These are phyloP conservation scores for Scolopax bukidnonensis DNA, from an alignment of 2,797 vertebrate species.

Conservation along the genomic window DNA sequence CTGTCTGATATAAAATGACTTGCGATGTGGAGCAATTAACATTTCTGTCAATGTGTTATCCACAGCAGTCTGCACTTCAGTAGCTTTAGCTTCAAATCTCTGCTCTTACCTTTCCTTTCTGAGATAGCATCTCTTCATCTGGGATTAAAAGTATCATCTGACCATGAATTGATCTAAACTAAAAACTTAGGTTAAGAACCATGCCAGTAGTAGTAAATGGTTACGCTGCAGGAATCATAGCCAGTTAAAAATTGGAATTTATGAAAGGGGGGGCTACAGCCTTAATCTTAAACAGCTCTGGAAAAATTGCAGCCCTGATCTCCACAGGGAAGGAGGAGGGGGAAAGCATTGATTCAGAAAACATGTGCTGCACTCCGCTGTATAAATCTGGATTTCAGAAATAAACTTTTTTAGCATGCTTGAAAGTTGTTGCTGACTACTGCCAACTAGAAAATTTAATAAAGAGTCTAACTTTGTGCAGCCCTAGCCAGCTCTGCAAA, in stretches of 20 bases:
- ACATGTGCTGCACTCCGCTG: conserved; percentile 43
- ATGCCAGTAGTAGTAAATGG: conserved; percentile 28
- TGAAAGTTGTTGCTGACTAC: conserved; percentile 59
- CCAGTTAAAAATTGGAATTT: conserved; percentile 56
- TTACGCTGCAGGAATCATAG: conserved; percentile 31
- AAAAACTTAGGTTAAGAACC: not conserved
- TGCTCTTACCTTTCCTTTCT: not conserved
- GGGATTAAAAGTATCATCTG: not conserved
- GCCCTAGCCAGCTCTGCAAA: conserved; percentile 59
- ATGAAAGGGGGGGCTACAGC: not conserved
- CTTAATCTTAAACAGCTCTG: conserved; percentile 50
- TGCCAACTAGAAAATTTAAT: conserved; percentile 69
- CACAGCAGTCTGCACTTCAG: not conserved
- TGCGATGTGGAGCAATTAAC: not conserved
- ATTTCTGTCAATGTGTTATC: not conserved
- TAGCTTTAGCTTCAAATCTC: not conserved
- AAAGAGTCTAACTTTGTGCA: conserved; percentile 56
- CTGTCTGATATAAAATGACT: not conserved
- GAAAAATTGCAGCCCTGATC: conserved; percentile 48
- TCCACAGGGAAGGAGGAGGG: conserved; percentile 34
- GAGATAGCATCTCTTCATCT: not conserved
- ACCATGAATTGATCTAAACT: not conserved
- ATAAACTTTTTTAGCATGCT: conserved; percentile 54
- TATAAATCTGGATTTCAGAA: conserved; percentile 70
- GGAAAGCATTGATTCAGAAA: conserved; percentile 60